phyloP scores from a whole-genome alignment of 2,888 invertebrate genomes.

The Oscheius onirici region DNA sequence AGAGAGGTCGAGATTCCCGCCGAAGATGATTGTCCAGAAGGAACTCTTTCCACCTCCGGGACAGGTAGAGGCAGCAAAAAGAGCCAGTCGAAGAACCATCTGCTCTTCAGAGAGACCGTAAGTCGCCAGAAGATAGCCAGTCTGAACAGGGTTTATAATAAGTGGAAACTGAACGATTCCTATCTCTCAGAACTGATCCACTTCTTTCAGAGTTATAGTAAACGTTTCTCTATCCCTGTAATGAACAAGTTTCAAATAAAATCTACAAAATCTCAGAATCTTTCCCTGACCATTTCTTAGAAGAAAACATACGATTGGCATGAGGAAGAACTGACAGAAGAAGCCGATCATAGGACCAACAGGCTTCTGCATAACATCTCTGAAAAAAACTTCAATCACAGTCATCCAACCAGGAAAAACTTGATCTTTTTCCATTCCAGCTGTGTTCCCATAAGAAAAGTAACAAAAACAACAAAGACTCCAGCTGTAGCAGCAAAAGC shows the following conservation, averaged over 20 bases:
- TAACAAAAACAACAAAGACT: conserved; percentile 71
- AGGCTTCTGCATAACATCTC: conserved; percentile 71
- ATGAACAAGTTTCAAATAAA: no score
- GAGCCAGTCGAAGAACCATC: conserved; percentile 40
- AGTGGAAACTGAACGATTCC: no score
- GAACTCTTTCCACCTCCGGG: conserved; percentile 87
- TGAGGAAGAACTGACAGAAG: conserved; percentile 73
- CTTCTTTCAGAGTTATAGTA: no score
- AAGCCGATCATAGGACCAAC: conserved; percentile 74
- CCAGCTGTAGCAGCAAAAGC: conserved; percentile 72
- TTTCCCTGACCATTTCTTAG: no score
- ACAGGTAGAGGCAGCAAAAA: conserved; percentile 73
- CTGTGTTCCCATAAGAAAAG: conserved; percentile 74
- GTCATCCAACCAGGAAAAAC: neutral
- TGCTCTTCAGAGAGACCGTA: conserved; percentile 36
- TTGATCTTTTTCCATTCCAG: conserved; percentile 69
- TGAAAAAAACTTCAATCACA: neutral
- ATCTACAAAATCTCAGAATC: no score
- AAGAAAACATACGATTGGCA: conserved; percentile 74
- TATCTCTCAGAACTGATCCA: no score
- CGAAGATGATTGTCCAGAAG: conserved; percentile 89
- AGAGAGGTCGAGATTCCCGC: conserved; percentile 89
- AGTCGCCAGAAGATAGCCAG: conserved; percentile 35
- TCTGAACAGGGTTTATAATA: conserved; percentile 7
- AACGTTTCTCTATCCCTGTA: no score